Percentiles rank a stretch among this genome's conserved stretches.
phyloP scores from a whole-genome alignment of 2,888 invertebrate species.

The Cosmorhoe ocellata region DNA sequence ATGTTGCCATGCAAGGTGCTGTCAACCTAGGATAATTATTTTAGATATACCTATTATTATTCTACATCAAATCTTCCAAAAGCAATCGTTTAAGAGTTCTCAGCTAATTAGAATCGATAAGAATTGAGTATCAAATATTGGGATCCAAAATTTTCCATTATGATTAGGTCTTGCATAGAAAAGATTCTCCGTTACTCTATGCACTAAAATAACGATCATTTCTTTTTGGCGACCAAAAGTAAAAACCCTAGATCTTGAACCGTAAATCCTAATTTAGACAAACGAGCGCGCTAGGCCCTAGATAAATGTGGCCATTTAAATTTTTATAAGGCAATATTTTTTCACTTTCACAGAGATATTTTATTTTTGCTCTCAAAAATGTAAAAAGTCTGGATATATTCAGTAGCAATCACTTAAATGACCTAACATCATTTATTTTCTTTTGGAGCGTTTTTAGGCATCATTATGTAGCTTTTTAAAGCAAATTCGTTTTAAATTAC shows the following conservation, averaged over 20 bases:
- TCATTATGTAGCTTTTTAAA: too few species aligned
- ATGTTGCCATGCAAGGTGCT: too few species aligned
- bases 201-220: background rate
- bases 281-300: slow-evolving; percentile 22
- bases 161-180: too few species aligned
- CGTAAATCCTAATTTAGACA: slow-evolving; percentile 31
- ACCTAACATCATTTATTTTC: slow-evolving; percentile 3
- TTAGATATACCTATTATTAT: too few species aligned
- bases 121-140: too few species aligned
- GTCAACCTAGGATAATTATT: too few species aligned
- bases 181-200: background rate
- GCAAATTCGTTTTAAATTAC: too few species aligned
- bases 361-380: slow-evolving; percentile 9
- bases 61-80: too few species aligned
- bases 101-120: too few species aligned
- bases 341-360: slow-evolving; percentile 10
- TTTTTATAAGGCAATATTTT: slow-evolving; percentile 15
- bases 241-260: slow-evolving; percentile 12
- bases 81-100: too few species aligned
- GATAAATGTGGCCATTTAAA: slow-evolving; percentile 20
- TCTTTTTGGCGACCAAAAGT: background rate
- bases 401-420: slow-evolving; percentile 1
- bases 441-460: background rate
- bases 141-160: too few species aligned
- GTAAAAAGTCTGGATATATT: background rate